phyloP scores from a whole-genome alignment of 2,797 vertebrate genomes.

The Coregonus ussuriensis region DNA sequence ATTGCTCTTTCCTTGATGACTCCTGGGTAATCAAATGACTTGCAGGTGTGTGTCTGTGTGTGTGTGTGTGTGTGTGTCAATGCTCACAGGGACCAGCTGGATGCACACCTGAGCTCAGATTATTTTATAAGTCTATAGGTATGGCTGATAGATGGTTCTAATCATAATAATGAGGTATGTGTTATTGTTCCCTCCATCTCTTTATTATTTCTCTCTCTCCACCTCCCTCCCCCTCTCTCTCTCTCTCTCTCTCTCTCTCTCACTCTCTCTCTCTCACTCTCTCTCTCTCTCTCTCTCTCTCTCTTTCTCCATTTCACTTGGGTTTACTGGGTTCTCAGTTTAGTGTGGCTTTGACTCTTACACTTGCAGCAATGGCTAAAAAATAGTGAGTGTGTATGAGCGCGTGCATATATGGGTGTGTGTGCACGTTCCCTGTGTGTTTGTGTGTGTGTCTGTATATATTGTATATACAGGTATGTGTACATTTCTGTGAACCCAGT shows the following conservation, averaged over 20 bases:
- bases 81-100: background rate
- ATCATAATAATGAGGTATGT: background rate
- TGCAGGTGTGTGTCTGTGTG: background rate
- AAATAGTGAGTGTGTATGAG: background rate
- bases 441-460: conserved; percentile 4
- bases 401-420: background rate
- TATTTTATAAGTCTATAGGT: background rate
- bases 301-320: background rate
- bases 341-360: background rate
- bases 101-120: conserved; percentile 8
- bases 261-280: background rate
- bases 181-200: background rate
- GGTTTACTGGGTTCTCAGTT: background rate
- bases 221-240: no score
- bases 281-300: background rate
- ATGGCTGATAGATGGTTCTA: background rate
- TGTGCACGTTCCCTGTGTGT: background rate
- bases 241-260: background rate
- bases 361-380: background rate
- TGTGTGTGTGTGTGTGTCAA: background rate
- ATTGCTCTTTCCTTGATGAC: background rate
- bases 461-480: background rate
- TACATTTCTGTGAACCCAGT: background rate
- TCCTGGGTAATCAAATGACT: background rate
- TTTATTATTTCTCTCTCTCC: no score